Evolutionary conservation across 2,797 vertebrate genomes (phyloP), one percentile per base, ranked within the genome.

Genomic region (Oreonectes daqikongensis): DNA sequence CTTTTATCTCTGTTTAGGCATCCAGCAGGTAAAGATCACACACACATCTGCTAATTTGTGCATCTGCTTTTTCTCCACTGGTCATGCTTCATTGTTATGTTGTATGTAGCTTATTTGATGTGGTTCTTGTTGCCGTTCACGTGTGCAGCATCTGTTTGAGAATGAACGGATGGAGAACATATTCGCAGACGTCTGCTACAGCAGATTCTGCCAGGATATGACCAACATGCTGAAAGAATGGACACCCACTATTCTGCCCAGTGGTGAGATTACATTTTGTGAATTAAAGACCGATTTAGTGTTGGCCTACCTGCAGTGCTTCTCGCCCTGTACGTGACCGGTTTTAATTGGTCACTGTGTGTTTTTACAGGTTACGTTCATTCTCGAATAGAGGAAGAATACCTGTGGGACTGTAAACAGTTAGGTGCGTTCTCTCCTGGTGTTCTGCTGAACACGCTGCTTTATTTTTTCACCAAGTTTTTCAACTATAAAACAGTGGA

Each of bases 161-260:
- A 98, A 99, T 84, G 94, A 94, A 78, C 95, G 97, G 71, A 94
- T 98, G 94, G 98, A 99, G 89, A 99, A 99, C 92, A 99, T 99
- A 87, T 99, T 99, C 90, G 96, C 96, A 72, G 98, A 99, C 86
- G 90, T 93, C 55, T 97, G 97, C 92, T 99, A 98, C 90, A 92
- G 91, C 78, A 93, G 90, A 90, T 99, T 99, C 90, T 96, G 96
- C 86, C 91, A 90, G 77, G 95, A 96, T 86, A 94, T 99, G 85
- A 96, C 95, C 69, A 94, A 90, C 81, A 91, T 95, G 82, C 90
- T 99, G 86, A 95, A 94, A 89, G 91, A 88, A 84, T 99, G 97
- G 94, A 92, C 94, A 81, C 96, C 96, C 69, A 91, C 92, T 69
- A 84, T 98, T 87, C 94, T 98, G 84, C 90, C 94, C 84, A 96